phyloP scores from a whole-genome alignment of 2,113 vertebrate genomes.

The Crocuta crocuta region DNA sequence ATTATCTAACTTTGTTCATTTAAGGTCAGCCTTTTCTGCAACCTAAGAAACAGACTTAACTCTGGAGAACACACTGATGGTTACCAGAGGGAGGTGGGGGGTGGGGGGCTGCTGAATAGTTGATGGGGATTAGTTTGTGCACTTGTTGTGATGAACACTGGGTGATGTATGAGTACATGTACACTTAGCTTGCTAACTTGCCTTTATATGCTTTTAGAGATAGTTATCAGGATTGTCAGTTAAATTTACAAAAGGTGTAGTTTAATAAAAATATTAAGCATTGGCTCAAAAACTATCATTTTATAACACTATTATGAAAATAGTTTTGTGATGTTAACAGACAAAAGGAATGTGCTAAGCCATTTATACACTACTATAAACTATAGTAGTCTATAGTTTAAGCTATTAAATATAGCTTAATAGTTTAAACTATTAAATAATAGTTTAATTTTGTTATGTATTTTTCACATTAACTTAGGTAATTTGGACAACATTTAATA shows the following conservation, averaged over 20 bases:
- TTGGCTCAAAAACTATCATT: not conserved
- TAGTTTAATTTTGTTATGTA: not conserved
- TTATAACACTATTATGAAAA: not conserved
- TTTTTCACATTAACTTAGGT: not conserved
- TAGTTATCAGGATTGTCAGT: not conserved
- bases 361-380: not conserved
- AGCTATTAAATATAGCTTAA: too few species aligned
- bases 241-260: not conserved
- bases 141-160: not conserved
- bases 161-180: too few species aligned
- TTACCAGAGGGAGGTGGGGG: not conserved
- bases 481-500: constrained; percentile 16
- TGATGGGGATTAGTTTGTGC: not conserved
- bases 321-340: not conserved
- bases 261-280: not conserved
- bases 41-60: not conserved
- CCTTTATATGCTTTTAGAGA: not conserved
- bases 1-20: constrained; percentile 6
- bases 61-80: not conserved
- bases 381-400: too few species aligned
- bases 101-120: not conserved
- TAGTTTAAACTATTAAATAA: not conserved
- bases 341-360: not conserved
- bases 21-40: not conserved
- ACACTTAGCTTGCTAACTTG: not conserved